Percentiles rank a stretch among this genome's conserved stretches.
phyloP scores from a whole-genome alignment of 1,140 invertebrate species.

The Brachionus manjavacas region DNA sequence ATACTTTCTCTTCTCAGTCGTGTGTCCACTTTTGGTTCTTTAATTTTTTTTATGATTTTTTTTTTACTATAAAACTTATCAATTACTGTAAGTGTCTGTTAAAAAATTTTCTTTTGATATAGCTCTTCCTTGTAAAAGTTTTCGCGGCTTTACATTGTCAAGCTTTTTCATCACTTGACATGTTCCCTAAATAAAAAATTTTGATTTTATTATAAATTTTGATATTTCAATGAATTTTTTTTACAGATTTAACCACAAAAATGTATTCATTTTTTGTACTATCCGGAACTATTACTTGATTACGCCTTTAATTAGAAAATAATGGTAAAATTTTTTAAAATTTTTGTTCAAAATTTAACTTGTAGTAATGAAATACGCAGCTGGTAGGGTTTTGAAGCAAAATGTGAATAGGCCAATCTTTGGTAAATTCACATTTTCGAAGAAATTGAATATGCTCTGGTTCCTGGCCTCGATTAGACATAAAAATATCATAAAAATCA shows the following conservation, averaged over 20 bases:
- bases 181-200: neutral
- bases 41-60: too few species aligned
- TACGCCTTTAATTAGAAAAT: neutral
- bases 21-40: neutral
- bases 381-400: constrained; percentile 16
- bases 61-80: neutral
- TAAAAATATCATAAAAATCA: constrained; percentile 57
- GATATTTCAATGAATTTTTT: neutral
- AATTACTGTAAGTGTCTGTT: constrained; percentile 6
- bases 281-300: constrained; percentile 23
- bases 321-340: neutral
- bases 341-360: neutral
- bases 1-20: neutral
- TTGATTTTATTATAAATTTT: neutral
- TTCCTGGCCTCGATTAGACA: constrained; percentile 44
- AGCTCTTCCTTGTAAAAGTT: neutral
- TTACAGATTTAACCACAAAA: constrained; percentile 10
- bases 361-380: constrained; percentile 42
- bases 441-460: constrained; percentile 40
- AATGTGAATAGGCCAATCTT: constrained; percentile 3
- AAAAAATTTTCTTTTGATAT: constrained; percentile 20
- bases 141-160: constrained; percentile 6
- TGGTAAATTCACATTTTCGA: neutral
- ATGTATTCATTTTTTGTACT: constrained; percentile 15
- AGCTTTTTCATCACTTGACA: constrained; percentile 41